Conservation (phyloP, 1,140 invertebrate species). For the Scaptomyza pallida region DNA sequence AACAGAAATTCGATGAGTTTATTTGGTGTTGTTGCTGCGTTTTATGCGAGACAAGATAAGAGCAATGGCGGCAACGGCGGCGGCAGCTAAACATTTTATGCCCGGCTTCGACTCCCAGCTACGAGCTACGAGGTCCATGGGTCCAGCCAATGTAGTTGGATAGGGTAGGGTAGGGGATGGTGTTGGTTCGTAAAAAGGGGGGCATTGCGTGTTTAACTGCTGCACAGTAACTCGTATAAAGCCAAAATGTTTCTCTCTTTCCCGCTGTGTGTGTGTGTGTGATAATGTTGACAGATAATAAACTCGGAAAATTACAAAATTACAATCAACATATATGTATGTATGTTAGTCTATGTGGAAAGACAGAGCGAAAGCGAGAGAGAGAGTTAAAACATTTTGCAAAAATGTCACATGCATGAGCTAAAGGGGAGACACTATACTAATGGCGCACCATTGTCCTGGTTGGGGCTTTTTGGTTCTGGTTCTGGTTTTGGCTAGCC, state of each 20-base stretch:
- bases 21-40: slow-evolving; percentile 74
- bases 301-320: slow-evolving; percentile 82
- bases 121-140: slow-evolving; percentile 32
- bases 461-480: neutral
- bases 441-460: slow-evolving; percentile 76
- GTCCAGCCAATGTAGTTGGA: slow-evolving; percentile 26
- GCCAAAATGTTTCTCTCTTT: slow-evolving; percentile 18
- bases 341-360: slow-evolving; percentile 41
- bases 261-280: slow-evolving; percentile 53
- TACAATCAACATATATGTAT: slow-evolving; percentile 66
- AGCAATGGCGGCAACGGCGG: slow-evolving; percentile 74
- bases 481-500: slow-evolving; percentile 4
- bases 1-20: slow-evolving; percentile 82
- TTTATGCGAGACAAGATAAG: slow-evolving; percentile 81
- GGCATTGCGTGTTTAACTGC: slow-evolving; percentile 49
- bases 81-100: slow-evolving; percentile 72
- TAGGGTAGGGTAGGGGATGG: neutral
- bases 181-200: slow-evolving; percentile 8
- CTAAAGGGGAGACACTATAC: slow-evolving; percentile 33
- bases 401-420: slow-evolving; percentile 56
- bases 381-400: slow-evolving; percentile 34
- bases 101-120: slow-evolving; percentile 20
- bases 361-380: slow-evolving; percentile 11
- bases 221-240: slow-evolving; percentile 31
- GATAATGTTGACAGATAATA: slow-evolving; percentile 82